Evolutionary conservation across 2,888 invertebrate species (phyloP).

Genomic region (Drosophila acutilabella): DNA sequence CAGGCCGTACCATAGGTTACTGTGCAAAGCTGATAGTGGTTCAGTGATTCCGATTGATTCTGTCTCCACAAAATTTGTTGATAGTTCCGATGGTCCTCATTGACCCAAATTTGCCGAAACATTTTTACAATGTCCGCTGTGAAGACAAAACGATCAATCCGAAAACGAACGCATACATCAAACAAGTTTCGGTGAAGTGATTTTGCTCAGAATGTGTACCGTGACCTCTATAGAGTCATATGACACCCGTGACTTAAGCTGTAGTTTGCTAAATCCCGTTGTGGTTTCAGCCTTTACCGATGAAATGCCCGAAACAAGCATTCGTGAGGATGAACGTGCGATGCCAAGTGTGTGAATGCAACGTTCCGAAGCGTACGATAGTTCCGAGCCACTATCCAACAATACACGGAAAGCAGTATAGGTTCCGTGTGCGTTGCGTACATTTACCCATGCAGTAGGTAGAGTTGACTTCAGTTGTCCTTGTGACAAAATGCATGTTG

Average conservation of each 20-base stretch:
- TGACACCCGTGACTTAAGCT: not conserved
- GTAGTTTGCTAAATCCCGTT: not conserved
- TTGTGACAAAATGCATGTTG: not conserved
- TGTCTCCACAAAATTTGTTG: too few relatives aligned
- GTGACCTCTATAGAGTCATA: not conserved
- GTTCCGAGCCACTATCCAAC: not conserved
- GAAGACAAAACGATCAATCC: not conserved
- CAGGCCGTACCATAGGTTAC: too few relatives aligned
- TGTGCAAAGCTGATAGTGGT: too few relatives aligned
- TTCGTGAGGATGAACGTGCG: too few relatives aligned
- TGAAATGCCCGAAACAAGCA: not conserved
- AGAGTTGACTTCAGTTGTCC: too few relatives aligned
- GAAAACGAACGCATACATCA: not conserved
- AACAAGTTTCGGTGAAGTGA: not conserved
- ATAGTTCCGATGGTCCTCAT: too few relatives aligned
- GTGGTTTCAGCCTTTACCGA: not conserved
- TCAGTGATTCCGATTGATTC: too few relatives aligned
- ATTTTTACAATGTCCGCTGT: not conserved
- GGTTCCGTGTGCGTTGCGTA: too few relatives aligned
- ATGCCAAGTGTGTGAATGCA: constrained; percentile 1
- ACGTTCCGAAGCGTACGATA: not conserved
- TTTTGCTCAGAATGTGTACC: not conserved
- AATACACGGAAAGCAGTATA: too few relatives aligned
- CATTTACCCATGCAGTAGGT: too few relatives aligned
- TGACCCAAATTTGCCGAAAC: too few relatives aligned